These are phyloP conservation scores for Formica aserva DNA, from an alignment of 2,888 invertebrate species.

Conservation along the genomic window DNA sequence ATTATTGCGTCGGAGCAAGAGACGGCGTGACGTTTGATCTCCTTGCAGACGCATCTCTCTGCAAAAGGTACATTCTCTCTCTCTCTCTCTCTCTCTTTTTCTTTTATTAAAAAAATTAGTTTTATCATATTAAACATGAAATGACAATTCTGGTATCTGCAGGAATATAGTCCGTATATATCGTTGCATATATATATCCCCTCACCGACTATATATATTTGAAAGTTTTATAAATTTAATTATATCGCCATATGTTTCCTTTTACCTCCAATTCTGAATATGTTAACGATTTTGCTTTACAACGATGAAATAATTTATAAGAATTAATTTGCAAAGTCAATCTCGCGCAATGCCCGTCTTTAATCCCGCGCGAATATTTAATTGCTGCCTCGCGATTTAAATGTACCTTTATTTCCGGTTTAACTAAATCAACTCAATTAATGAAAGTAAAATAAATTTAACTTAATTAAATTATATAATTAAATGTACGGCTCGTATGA, in stretches of 20 bases:
- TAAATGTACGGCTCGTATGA: too few species aligned
- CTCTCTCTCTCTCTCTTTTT: background rate
- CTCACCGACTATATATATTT: background rate
- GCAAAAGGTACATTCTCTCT: background rate
- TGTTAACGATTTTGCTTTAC: slow-evolving; percentile 5
- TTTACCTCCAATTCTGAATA: background rate
- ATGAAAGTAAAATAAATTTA: background rate
- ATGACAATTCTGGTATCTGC: background rate
- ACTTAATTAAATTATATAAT: background rate
- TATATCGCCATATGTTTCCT: background rate
- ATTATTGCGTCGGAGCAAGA: slow-evolving; percentile 78
- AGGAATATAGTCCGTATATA: background rate
- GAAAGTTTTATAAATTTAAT: background rate
- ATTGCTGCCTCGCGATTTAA: background rate
- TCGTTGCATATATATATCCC: background rate
- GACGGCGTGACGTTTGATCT: slow-evolving; percentile 10
- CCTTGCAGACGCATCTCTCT: background rate
- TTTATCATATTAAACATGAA: background rate
- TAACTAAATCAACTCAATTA: background rate
- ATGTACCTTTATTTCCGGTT: background rate
- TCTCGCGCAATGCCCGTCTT: slow-evolving; percentile 8
- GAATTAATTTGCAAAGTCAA: slow-evolving; percentile 20
- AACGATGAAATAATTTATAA: background rate
- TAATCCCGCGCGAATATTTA: background rate
- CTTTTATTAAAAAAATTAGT: background rate